Conservation (phyloP, 2,888 invertebrate species). For the Monochamus alternatus region DNA sequence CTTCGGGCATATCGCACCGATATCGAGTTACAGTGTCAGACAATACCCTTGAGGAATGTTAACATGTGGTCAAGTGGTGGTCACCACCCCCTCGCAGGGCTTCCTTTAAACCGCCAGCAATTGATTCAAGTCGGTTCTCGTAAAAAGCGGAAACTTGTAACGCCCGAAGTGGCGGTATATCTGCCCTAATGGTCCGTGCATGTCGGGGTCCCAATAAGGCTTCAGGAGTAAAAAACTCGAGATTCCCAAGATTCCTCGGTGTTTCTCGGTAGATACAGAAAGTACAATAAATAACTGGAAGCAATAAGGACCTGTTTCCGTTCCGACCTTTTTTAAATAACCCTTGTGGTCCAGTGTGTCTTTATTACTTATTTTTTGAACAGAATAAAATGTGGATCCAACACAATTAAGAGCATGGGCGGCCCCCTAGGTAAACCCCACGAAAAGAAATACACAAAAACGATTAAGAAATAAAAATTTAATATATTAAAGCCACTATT, state of each 20-base stretch:
- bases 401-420: no score
- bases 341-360: neutral
- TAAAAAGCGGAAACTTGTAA: slow-evolving; percentile 38
- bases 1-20: slow-evolving; percentile 6
- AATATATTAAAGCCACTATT: no score
- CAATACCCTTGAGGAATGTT: slow-evolving; percentile 16
- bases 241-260: slow-evolving; percentile 15
- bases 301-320: neutral
- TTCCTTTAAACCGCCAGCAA: neutral
- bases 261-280: neutral
- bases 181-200: slow-evolving; percentile 46
- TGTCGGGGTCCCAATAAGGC: slow-evolving; percentile 42
- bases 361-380: no score
- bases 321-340: neutral
- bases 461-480: no score
- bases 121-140: slow-evolving; percentile 40
- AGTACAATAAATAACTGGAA: neutral
- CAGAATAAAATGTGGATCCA: no score
- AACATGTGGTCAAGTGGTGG: slow-evolving; percentile 40
- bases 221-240: slow-evolving; percentile 13
- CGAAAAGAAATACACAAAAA: no score
- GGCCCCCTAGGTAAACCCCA: no score
- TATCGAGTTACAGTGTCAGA: slow-evolving; percentile 26
- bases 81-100: slow-evolving; percentile 21
- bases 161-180: slow-evolving; percentile 42